Conservation (phyloP, 2,888 invertebrate genomes). For the Himalopsyche japonica region DNA sequence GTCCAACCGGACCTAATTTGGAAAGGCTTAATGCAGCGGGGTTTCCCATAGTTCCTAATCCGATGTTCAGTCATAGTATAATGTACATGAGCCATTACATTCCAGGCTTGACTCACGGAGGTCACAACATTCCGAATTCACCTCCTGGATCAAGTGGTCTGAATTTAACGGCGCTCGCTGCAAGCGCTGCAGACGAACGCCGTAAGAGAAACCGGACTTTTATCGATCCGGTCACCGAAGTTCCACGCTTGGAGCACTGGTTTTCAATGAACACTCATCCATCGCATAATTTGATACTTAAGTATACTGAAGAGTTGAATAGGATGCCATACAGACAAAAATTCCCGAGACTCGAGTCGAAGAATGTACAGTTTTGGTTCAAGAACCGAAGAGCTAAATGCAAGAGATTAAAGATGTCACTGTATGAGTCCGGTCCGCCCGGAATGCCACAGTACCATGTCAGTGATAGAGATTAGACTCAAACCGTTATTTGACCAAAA, state of each 20-base stretch:
- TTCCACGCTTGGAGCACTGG: slow-evolving; percentile 92
- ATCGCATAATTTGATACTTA: slow-evolving; percentile 94
- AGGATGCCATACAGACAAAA: slow-evolving; percentile 97
- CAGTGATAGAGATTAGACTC: slow-evolving; percentile 58
- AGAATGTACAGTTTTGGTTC: slow-evolving; percentile 99
- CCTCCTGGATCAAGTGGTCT: slow-evolving; percentile 63
- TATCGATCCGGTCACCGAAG: slow-evolving; percentile 98
- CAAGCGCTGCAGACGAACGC: slow-evolving; percentile 75
- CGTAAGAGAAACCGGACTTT: slow-evolving; percentile 96
- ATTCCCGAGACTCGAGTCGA: slow-evolving; percentile 97
- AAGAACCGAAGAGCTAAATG: slow-evolving; percentile 98
- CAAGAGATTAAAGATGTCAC: slow-evolving; percentile 91
- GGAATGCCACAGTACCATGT: slow-evolving; percentile 64
- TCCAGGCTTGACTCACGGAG: slow-evolving; percentile 58
- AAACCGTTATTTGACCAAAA: neutral
- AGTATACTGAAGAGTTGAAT: slow-evolving; percentile 97
- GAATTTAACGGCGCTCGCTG: slow-evolving; percentile 65
- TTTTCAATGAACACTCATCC: slow-evolving; percentile 98
- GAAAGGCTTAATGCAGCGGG: slow-evolving; percentile 54
- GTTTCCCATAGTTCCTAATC: slow-evolving; percentile 83
- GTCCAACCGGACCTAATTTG: slow-evolving; percentile 47
- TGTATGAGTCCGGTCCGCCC: slow-evolving; percentile 75
- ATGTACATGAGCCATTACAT: slow-evolving; percentile 93
- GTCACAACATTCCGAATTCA: slow-evolving; percentile 56
- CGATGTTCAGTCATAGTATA: slow-evolving; percentile 86